Evolutionary conservation across 2,888 invertebrate genomes (phyloP).

Genomic region (Lymantria monacha): DNA sequence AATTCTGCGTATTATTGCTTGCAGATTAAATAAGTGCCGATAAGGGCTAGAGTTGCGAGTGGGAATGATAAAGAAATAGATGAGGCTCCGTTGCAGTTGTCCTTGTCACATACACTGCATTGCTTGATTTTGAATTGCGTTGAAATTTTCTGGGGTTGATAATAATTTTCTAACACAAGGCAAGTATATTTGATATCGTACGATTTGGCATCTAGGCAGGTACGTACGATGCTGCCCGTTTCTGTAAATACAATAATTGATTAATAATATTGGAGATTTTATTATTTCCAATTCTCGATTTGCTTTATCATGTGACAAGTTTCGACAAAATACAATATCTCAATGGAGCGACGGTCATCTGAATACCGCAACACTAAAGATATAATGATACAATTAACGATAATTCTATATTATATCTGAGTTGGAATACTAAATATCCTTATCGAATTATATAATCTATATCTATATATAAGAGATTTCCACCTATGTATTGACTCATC

Average conservation of each 20-base stretch:
- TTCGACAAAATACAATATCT: too few species aligned
- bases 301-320: too few species aligned
- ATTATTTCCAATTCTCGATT: too few species aligned
- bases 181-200: slow-evolving; percentile 57
- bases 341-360: too few species aligned
- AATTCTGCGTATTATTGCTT: slow-evolving; percentile 54
- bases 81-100: slow-evolving; percentile 77
- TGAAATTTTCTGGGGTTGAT: slow-evolving; percentile 31
- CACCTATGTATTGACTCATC: too few species aligned
- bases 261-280: neutral
- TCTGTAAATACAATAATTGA: slow-evolving; percentile 42
- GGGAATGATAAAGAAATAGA: slow-evolving; percentile 60
- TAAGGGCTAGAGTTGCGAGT: slow-evolving; percentile 52
- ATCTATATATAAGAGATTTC: too few species aligned
- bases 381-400: too few species aligned
- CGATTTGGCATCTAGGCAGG: slow-evolving; percentile 65
- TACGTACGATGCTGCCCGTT: slow-evolving; percentile 58
- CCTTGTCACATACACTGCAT: slow-evolving; percentile 75
- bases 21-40: slow-evolving; percentile 58
- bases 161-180: slow-evolving; percentile 40
- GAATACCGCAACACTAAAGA: too few species aligned
- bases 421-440: too few species aligned
- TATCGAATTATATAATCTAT: too few species aligned
- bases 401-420: too few species aligned
- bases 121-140: slow-evolving; percentile 46